Conservation (phyloP, 1,140 invertebrate genomes). For the Centruroides vittatus region DNA sequence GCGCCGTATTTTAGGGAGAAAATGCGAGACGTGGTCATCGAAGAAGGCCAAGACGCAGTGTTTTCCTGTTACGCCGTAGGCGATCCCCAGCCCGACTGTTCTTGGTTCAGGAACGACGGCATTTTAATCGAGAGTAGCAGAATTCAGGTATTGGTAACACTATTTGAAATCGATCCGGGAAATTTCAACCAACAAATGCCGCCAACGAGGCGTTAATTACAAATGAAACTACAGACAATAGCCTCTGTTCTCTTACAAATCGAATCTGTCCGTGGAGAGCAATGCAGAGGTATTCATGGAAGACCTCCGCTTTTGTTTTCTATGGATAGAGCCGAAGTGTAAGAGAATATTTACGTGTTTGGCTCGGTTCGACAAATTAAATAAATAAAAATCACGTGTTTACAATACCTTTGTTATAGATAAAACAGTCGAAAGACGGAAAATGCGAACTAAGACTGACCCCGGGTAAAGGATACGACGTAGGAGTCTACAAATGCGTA, state of each 20-base stretch:
- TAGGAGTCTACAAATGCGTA: conserved; percentile 68
- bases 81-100: conserved; percentile 73
- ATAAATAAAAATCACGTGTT: neutral
- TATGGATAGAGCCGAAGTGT: too few species aligned
- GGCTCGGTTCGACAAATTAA: too few species aligned
- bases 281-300: too few species aligned
- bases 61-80: conserved; percentile 63
- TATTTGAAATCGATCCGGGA: too few species aligned
- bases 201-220: too few species aligned
- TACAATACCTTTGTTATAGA: neutral
- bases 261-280: too few species aligned
- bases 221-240: too few species aligned
- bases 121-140: conserved; percentile 63
- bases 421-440: conserved; percentile 31
- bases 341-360: too few species aligned
- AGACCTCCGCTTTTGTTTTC: too few species aligned
- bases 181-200: too few species aligned
- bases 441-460: conserved; percentile 59
- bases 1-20: conserved; percentile 38
- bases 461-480: conserved; percentile 57
- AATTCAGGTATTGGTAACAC: conserved; percentile 35
- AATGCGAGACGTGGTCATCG: conserved; percentile 45
- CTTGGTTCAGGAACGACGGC: conserved; percentile 89
- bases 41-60: conserved; percentile 33
- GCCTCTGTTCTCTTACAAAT: too few species aligned